These are phyloP conservation scores for Dastarcus helophoroides DNA, from an alignment of 2,888 invertebrate species.

Conservation along the genomic window DNA sequence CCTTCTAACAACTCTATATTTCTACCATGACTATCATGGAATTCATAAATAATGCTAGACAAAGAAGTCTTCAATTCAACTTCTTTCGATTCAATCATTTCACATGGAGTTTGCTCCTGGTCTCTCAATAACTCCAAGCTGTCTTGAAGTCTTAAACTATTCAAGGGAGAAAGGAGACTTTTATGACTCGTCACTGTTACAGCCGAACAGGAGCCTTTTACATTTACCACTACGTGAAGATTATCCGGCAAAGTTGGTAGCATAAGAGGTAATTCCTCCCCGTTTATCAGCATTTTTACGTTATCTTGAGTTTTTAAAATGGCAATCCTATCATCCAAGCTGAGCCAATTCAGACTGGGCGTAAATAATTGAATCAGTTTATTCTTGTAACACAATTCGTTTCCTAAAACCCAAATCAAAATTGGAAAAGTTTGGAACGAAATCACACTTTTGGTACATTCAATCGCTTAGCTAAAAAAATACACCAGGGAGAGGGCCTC, in stretches of 20 bases:
- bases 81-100: constrained; percentile 12
- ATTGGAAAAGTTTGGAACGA: too few relatives aligned
- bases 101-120: constrained; percentile 23
- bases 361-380: constrained; percentile 55
- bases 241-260: constrained; percentile 36
- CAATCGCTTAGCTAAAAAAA: too few relatives aligned
- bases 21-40: constrained; percentile 72
- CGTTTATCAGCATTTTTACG: constrained; percentile 67
- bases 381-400: constrained; percentile 58
- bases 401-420: constrained; percentile 36
- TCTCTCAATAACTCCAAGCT: constrained; percentile 50
- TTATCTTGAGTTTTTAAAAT: constrained; percentile 60
- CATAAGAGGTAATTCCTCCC: constrained; percentile 51
- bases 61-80: constrained; percentile 5
- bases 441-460: too few relatives aligned
- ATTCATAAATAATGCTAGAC: constrained; percentile 43
- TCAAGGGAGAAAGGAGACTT: constrained; percentile 40
- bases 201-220: constrained; percentile 67
- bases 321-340: constrained; percentile 67
- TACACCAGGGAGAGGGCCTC: too few relatives aligned
- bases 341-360: constrained; percentile 68
- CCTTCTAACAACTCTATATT: constrained; percentile 61
- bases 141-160: constrained; percentile 44
- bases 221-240: constrained; percentile 73
- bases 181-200: constrained; percentile 61